Percentiles rank a stretch among this genome's conserved stretches.
Conservation (phyloP, 1,140 invertebrate species). For the Amyelois transitella region DNA sequence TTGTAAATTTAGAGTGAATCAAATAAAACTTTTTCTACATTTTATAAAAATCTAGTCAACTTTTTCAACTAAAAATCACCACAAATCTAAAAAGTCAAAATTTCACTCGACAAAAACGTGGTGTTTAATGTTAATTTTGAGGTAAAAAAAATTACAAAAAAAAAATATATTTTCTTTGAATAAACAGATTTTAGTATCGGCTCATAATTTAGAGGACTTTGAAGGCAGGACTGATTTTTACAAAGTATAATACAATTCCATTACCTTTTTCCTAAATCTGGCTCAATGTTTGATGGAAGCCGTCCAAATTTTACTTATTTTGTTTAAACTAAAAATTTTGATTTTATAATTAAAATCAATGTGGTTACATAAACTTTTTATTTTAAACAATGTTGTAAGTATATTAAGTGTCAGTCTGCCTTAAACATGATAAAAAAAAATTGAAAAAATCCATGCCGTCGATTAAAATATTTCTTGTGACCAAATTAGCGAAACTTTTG, state of each 20-base stretch:
- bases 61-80: neutral
- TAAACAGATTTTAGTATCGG: neutral
- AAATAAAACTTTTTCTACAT: constrained; percentile 7
- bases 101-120: too few species aligned
- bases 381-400: too few species aligned
- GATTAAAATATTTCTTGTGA: constrained; percentile 17
- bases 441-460: constrained; percentile 1
- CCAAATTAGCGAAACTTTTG: constrained; percentile 22
- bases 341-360: neutral
- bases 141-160: too few species aligned
- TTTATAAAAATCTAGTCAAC: neutral
- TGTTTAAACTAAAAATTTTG: neutral
- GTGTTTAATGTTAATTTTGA: too few species aligned
- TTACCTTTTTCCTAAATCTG: too few species aligned
- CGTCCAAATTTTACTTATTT: neutral
- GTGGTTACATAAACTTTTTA: too few species aligned
- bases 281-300: neutral
- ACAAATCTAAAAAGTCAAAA: neutral
- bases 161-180: neutral
- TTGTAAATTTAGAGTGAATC: neutral
- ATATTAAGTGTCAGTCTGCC: neutral
- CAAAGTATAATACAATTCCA: too few species aligned
- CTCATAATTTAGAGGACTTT: neutral
- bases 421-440: constrained; percentile 8
- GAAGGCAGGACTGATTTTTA: neutral